Percentiles rank a stretch among this genome's conserved stretches.
Conservation (phyloP, 2,113 vertebrate species). For the Poeciliopsis occidentalis region DNA sequence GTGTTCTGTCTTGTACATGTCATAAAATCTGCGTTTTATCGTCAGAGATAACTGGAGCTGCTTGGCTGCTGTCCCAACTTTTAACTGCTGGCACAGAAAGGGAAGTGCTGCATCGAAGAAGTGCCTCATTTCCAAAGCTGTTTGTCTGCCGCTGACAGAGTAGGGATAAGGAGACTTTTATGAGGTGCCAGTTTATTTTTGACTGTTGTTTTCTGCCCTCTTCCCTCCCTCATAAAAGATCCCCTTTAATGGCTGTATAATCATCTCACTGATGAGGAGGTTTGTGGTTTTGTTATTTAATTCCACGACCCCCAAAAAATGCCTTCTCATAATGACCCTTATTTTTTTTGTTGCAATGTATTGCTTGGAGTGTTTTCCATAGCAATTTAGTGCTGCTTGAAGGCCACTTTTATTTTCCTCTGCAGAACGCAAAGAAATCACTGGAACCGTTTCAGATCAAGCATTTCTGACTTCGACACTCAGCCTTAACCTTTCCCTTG, state of each 20-base stretch:
- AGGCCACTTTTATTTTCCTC: not conserved
- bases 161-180: slow-evolving; percentile 41
- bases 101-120: slow-evolving; percentile 29
- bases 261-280: slow-evolving; percentile 27
- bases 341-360: not conserved
- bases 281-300: slow-evolving; percentile 12
- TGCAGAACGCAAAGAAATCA: not conserved
- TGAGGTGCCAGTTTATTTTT: slow-evolving; percentile 38
- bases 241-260: slow-evolving; percentile 41
- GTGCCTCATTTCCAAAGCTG: slow-evolving; percentile 43
- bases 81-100: not conserved
- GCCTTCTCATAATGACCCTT: not conserved
- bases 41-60: not conserved
- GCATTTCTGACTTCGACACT: slow-evolving; percentile 7
- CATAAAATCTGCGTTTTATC: not conserved
- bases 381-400: slow-evolving; percentile 2
- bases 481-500: not conserved
- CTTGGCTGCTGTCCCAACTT: not conserved
- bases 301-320: not conserved
- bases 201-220: slow-evolving; percentile 30
- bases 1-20: not conserved
- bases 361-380: slow-evolving; percentile 19
- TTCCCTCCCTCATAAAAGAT: slow-evolving; percentile 43
- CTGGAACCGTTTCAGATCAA: not conserved
- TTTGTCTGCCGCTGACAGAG: slow-evolving; percentile 53